A percentile compares a stretch with the other conserved stretches of the same genome.
These are phyloP conservation scores for Polietes domitor DNA, from an alignment of 2,888 invertebrate genomes.

Conservation along the genomic window DNA sequence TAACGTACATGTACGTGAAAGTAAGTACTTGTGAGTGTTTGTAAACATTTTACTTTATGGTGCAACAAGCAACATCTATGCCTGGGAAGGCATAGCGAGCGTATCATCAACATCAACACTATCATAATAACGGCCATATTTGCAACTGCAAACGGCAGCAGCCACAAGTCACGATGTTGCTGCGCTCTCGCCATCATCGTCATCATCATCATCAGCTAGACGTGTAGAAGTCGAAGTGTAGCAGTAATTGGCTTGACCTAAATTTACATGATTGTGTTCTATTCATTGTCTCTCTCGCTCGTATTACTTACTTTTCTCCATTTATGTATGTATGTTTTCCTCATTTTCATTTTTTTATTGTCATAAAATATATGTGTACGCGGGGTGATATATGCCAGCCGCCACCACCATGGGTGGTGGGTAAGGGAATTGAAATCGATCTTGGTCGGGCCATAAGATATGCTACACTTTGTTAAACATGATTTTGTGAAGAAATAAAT, in stretches of 20 bases:
- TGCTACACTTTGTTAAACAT: too few species aligned
- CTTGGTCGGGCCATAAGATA: too few species aligned
- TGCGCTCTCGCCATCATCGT: too few species aligned
- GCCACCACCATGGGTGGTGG: background rate
- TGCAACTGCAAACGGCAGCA: background rate
- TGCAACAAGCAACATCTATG: background rate
- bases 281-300: background rate
- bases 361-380: background rate
- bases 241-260: constrained; percentile 57
- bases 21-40: background rate
- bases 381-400: background rate
- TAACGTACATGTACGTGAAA: too few species aligned
- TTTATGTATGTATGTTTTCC: background rate
- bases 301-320: background rate
- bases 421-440: too few species aligned
- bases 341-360: background rate
- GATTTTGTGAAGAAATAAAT: too few species aligned
- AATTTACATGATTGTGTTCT: constrained; percentile 50
- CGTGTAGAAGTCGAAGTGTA: constrained; percentile 23
- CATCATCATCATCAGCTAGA: too few species aligned
- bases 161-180: background rate
- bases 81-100: background rate
- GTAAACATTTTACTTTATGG: constrained; percentile 11
- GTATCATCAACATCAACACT: constrained; percentile 32
- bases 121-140: constrained; percentile 3